phyloP scores from a whole-genome alignment of 2,888 invertebrate genomes.

The Drosophila diplacantha region DNA sequence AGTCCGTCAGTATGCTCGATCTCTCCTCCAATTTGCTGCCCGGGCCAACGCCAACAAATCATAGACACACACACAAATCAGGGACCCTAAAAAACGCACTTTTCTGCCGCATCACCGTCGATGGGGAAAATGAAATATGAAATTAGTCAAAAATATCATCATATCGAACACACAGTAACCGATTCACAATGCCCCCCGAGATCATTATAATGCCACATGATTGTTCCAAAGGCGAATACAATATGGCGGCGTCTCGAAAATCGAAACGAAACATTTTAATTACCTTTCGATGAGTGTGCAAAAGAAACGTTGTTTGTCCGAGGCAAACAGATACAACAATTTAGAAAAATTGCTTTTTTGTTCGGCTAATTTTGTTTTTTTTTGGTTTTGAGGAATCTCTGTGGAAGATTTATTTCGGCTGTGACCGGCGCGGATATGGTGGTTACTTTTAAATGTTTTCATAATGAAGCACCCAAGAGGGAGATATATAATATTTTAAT shows the following conservation, averaged over 20 bases:
- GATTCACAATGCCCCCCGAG: conserved; percentile 28
- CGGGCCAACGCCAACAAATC: conserved; percentile 62
- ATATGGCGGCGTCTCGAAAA: conserved; percentile 57
- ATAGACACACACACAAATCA: conserved; percentile 37
- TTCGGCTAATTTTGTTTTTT: conserved; percentile 27
- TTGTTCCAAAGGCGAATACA: conserved; percentile 45
- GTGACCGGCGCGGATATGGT: neutral
- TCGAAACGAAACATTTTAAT: conserved; percentile 74
- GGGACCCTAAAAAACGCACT: conserved; percentile 1
- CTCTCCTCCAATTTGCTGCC: conserved; percentile 30
- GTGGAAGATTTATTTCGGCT: conserved; percentile 7
- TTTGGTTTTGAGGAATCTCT: conserved; percentile 6
- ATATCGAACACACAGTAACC: conserved; percentile 31
- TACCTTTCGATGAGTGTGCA: conserved; percentile 75
- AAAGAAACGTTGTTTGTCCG: conserved; percentile 47
- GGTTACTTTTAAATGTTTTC: conserved; percentile 4
- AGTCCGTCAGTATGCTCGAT: conserved; percentile 30
- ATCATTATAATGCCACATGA: conserved; percentile 49
- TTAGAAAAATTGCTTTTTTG: conserved; percentile 25
- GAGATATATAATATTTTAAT: conserved; percentile 41
- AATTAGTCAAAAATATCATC: conserved; percentile 63
- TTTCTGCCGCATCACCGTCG: conserved; percentile 50
- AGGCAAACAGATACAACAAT: conserved; percentile 10
- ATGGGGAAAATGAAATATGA: conserved; percentile 33
- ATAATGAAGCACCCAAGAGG: conserved; percentile 20